Conservation (phyloP, 2,888 invertebrate species). For the Tiliacea aurago region DNA sequence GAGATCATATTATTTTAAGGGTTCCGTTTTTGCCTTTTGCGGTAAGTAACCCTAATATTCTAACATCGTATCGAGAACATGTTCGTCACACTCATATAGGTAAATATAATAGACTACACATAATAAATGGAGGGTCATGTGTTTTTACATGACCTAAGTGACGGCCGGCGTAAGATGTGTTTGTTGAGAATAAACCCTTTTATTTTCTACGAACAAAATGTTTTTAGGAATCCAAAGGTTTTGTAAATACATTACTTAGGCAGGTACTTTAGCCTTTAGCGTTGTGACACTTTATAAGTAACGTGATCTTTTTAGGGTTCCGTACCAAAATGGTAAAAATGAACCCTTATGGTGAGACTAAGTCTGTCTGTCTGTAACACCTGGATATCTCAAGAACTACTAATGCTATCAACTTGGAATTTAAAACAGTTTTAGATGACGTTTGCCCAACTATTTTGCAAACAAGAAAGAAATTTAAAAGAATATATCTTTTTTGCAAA, state of each 20-base stretch:
- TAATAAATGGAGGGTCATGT: conserved; percentile 18
- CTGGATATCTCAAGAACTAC: too few species aligned
- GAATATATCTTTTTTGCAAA: too few species aligned
- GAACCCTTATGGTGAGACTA: too few species aligned
- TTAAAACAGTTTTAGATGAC: too few species aligned
- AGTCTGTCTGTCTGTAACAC: too few species aligned
- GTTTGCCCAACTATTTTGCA: too few species aligned
- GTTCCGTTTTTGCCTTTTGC: too few species aligned
- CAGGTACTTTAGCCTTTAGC: conserved; percentile 9
- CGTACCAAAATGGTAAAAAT: too few species aligned
- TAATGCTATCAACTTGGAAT: too few species aligned
- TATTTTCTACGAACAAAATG: conserved; percentile 24
- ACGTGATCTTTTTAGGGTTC: not conserved
- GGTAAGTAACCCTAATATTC: too few species aligned
- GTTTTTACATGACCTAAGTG: conserved; percentile 32
- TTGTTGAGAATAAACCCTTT: conserved; percentile 21
- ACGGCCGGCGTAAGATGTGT: conserved; percentile 16
- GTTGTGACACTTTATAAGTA: conserved; percentile 9
- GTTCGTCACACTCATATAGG: conserved; percentile 15
- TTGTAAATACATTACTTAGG: conserved; percentile 24
- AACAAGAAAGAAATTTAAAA: too few species aligned
- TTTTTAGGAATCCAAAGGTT: conserved; percentile 18
- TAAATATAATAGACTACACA: conserved; percentile 18
- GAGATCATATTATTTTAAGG: too few species aligned
- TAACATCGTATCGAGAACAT: conserved; percentile 36